A percentile compares a stretch with the other conserved stretches of the same genome.
phyloP scores from a whole-genome alignment of 2,888 invertebrate species.

The Dusona sp. region DNA sequence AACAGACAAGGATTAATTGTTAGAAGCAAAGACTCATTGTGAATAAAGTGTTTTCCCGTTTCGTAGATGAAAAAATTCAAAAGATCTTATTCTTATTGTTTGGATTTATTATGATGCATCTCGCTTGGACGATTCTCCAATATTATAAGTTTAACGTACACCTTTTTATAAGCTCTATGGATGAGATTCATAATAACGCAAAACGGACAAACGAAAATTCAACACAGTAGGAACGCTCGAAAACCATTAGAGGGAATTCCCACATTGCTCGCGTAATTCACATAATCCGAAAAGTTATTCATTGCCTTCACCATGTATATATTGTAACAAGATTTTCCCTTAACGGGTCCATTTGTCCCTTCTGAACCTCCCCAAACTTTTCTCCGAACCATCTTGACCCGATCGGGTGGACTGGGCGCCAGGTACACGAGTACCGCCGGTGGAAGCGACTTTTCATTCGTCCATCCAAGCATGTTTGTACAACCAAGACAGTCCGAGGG shows the following conservation, averaged over 20 bases:
- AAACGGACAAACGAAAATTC: slow-evolving; percentile 64
- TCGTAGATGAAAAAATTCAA: not conserved
- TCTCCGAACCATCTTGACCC: too few relatives aligned
- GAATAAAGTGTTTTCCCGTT: not conserved
- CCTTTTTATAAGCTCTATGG: not conserved
- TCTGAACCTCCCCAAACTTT: too few relatives aligned
- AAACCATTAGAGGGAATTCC: slow-evolving; percentile 59
- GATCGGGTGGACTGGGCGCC: too few relatives aligned
- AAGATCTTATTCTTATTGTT: not conserved
- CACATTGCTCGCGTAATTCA: slow-evolving; percentile 60
- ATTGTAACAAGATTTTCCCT: too few relatives aligned
- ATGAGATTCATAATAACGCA: slow-evolving; percentile 50
- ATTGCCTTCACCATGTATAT: slow-evolving; percentile 43
- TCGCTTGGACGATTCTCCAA: slow-evolving; percentile 38
- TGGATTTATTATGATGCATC: not conserved
- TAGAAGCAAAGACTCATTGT: not conserved
- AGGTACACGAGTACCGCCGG: too few relatives aligned
- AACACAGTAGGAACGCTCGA: slow-evolving; percentile 54
- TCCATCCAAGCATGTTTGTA: too few relatives aligned
- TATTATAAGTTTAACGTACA: slow-evolving; percentile 1
- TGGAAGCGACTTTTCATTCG: too few relatives aligned
- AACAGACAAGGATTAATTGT: not conserved
- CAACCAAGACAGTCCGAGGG: too few relatives aligned
- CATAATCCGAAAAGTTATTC: slow-evolving; percentile 67
- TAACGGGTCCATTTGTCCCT: too few relatives aligned